Percentiles rank a stretch among this genome's conserved stretches.
These are phyloP conservation scores for Hybognathus amarus DNA, from an alignment of 2,797 vertebrate genomes.

Conservation along the genomic window DNA sequence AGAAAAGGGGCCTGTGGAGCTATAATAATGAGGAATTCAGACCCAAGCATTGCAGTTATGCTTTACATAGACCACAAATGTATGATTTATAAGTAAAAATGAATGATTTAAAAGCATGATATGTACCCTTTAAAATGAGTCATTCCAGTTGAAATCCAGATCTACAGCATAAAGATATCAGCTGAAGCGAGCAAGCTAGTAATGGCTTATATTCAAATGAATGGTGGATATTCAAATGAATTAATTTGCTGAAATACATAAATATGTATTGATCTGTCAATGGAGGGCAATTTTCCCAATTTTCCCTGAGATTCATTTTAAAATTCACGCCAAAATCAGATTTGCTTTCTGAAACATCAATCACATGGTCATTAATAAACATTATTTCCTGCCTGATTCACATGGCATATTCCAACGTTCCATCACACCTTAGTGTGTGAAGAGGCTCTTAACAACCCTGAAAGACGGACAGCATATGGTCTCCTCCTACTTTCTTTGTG, in stretches of 20 bases:
- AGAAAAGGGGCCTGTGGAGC: no score
- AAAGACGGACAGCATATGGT: conserved; percentile 15
- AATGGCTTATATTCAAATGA: not conserved
- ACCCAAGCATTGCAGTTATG: no score
- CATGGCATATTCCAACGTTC: not conserved
- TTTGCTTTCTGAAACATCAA: conserved; percentile 5
- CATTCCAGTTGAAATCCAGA: not conserved
- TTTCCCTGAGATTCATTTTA: not conserved
- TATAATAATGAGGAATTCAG: no score
- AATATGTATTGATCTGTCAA: conserved; percentile 25
- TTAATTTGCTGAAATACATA: not conserved
- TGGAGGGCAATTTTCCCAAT: not conserved
- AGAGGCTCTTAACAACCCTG: conserved; percentile 13
- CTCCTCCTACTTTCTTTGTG: conserved; percentile 46
- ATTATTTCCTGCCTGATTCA: conserved; percentile 10
- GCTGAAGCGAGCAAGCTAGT: not conserved
- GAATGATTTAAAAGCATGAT: no score
- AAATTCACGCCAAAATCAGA: not conserved
- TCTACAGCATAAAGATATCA: not conserved
- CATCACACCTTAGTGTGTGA: not conserved
- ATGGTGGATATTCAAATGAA: not conserved
- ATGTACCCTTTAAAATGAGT: no score
- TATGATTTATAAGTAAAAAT: no score
- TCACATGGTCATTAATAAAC: conserved; percentile 27
- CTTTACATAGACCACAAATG: no score